Evolutionary conservation across 1,140 invertebrate species (phyloP), one percentile per base, ranked within the genome.

Genomic region (Cyclina sinensis): DNA sequence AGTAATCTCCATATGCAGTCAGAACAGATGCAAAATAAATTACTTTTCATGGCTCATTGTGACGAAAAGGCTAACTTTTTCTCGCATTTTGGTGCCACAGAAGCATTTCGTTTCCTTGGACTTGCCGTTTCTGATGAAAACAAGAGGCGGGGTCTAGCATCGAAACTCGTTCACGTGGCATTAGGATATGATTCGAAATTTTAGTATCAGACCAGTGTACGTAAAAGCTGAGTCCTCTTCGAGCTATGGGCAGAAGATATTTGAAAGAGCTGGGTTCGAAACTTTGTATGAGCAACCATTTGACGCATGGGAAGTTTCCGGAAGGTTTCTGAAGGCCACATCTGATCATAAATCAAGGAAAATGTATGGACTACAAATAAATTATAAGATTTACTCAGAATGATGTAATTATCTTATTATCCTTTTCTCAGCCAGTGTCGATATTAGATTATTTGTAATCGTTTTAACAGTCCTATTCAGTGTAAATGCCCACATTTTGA

Each of bases 231-330:
- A 70, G 27, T 37, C n/a, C 18, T 24, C 37, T 16, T 62, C 79
- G 1, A 74, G 62, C 37, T 79, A 80, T 46, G 39, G 62, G 1
- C 32, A 81, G 87, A 30, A 70, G 51, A 37, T 57, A n/a, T n/a
- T 51, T 54, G 39, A 62, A 21, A 27, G 37, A 21, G 27, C 84
- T 57, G 35, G 86, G 35, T n/a, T 86, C 35, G 79, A 81, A 57
- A 35, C 83, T 37, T 39, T 85, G 4, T 57, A 11, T 57, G 65
- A 85, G 7, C 5, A 54, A 9, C 1, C 3, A 7, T 54, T 32
- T 59, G 48, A 30, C 9, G 14, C 35, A 0, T 59, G 51, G 51
- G 7, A 57, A 16, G 4, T 48, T 24, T n/a, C 27, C 18, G 54
- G 7, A 5, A 83, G 51, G 2, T 32, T 27, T 21, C 59, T n/a